Evolutionary conservation across 1,140 invertebrate genomes (phyloP), one percentile per base, ranked within the genome.

Genomic region (Chironomus tepperi): DNA sequence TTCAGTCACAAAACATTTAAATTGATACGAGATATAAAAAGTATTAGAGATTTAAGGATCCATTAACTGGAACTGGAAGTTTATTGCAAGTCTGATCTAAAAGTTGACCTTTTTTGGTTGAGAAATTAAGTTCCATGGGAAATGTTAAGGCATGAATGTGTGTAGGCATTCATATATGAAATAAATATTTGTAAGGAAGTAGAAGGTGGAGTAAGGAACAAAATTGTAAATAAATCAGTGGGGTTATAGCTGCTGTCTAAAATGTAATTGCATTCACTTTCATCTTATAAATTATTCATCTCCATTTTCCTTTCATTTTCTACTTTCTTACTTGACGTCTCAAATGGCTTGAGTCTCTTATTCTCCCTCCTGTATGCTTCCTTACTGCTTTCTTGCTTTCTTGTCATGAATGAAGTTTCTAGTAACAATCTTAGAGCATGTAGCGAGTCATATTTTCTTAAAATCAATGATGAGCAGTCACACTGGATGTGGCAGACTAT

Each of bases 191-290:
- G 24, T 5, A 15, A n/a, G n/a, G 47, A n/a, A 57, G 10, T 5
- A 57, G n/a, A 57, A n/a, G 47, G 47, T 57, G 47, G 47, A 57
- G 12, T 57, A 57, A n/a, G n/a, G n/a, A 57, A n/a, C n/a, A n/a
- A 15, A 57, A 57, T 34, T 34, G 24, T 34, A 57, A 57, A 57
- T 57, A 57, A 57, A 57, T 57, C 47, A 57, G 47, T 57, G 12
- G 47, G 47, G 47, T 57, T 57, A 57, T 57, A 15, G 47, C 47
- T n/a, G 47, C 47, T 57, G 47, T 57, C 47, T 57, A n/a, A 57
- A 57, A 57, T 57, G 47, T 57, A 57, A 57, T 57, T 57, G 47
- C 47, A 57, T 57, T 57, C 47, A 57, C 47, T 57, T 57, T 57
- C 47, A 57, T 57, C 47, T 57, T 12, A 57, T 57, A 57, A 57